Percentiles rank a stretch among this genome's conserved stretches.
Conservation (phyloP, 1,140 invertebrate species). For the Diploscapter pachys region DNA sequence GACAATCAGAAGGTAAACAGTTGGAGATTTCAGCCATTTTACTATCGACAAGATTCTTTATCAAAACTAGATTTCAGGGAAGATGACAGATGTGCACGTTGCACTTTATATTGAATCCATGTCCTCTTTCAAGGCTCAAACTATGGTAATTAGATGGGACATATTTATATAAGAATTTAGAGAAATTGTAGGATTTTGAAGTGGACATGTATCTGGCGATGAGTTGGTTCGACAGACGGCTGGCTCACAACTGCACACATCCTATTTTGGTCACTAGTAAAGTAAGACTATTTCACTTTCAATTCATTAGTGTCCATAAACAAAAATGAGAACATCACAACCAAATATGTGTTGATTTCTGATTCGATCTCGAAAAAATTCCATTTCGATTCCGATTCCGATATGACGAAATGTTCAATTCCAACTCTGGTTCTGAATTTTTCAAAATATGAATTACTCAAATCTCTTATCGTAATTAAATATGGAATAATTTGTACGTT, state of each 20-base stretch:
- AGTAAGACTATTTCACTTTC: background rate
- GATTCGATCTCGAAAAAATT: too few species aligned
- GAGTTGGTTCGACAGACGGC: conserved; percentile 55
- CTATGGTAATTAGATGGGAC: conserved; percentile 35
- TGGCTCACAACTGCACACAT: conserved; percentile 57
- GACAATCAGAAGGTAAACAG: conserved; percentile 43
- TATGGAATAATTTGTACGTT: too few species aligned
- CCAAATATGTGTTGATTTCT: too few species aligned
- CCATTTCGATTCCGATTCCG: too few species aligned
- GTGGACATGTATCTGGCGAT: conserved; percentile 58
- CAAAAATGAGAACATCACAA: too few species aligned
- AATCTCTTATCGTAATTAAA: too few species aligned
- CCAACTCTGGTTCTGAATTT: too few species aligned
- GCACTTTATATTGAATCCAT: conserved; percentile 58
- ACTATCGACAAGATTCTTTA: conserved; percentile 16
- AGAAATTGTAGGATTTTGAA: conserved; percentile 44
- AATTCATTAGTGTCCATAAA: too few species aligned
- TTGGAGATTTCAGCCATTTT: background rate
- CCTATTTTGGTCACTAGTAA: conserved; percentile 57
- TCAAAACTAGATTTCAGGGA: conserved; percentile 34
- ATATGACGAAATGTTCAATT: too few species aligned
- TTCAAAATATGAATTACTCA: too few species aligned
- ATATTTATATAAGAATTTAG: too few species aligned
- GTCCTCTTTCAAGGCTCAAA: conserved; percentile 58
- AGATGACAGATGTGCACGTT: conserved; percentile 51